A percentile compares a stretch with the other conserved stretches of the same genome.
Evolutionary conservation across 2,797 vertebrate species (phyloP).

Genomic region (Onychomys leucogaster): DNA sequence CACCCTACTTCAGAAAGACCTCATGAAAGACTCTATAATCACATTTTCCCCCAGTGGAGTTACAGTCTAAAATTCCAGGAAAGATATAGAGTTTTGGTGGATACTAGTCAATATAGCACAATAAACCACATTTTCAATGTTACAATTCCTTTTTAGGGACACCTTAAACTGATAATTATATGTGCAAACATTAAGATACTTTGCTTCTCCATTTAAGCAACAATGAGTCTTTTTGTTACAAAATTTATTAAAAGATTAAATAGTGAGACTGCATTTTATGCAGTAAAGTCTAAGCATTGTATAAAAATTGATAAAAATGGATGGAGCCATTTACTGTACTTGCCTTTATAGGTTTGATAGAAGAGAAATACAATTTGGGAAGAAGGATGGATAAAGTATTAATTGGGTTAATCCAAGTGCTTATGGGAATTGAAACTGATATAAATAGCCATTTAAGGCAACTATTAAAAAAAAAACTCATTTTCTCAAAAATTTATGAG

Average conservation of each 20-base stretch:
- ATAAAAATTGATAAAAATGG: conserved; percentile 45
- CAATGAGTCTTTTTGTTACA: not conserved
- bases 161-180: conserved; percentile 9
- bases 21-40: not conserved
- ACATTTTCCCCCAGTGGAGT: not conserved
- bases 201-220: conserved; percentile 37
- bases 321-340: conserved; percentile 22
- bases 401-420: conserved; percentile 39
- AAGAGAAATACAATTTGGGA: conserved; percentile 34
- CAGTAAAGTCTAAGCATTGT: not conserved
- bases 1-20: not conserved
- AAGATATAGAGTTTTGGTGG: not conserved
- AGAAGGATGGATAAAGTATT: conserved; percentile 30
- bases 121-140: not conserved
- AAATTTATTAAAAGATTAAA: conserved; percentile 58
- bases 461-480: conserved; percentile 3
- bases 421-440: not conserved
- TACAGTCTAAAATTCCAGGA: conserved; percentile 28
- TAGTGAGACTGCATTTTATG: conserved; percentile 30
- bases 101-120: not conserved
- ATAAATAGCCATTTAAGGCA: not conserved
- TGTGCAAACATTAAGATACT: conserved; percentile 47
- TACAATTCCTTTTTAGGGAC: not conserved
- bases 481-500: not conserved
- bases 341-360: conserved; percentile 45